These are phyloP conservation scores for Ephialtes manifestator DNA, from an alignment of 2,888 invertebrate species.

Conservation along the genomic window DNA sequence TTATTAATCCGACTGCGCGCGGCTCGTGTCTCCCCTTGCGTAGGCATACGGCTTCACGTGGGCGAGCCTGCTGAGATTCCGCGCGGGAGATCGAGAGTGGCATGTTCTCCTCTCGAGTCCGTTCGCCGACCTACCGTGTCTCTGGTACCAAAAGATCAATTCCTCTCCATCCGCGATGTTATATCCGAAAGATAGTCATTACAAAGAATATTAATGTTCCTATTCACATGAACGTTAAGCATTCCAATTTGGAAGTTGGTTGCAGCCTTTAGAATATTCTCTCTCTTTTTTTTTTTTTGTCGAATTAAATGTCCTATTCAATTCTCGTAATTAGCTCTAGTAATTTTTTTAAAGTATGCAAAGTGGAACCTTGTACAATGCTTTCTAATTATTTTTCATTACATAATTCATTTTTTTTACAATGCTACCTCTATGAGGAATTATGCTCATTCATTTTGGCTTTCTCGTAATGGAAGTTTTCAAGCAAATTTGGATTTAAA, in stretches of 20 bases:
- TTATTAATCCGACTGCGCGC: constrained; percentile 67
- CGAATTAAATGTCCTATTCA: not conserved
- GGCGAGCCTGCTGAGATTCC: constrained; percentile 74
- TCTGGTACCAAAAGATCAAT: constrained; percentile 52
- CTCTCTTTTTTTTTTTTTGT: not conserved
- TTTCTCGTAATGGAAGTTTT: too few species aligned
- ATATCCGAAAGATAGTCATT: constrained; percentile 43
- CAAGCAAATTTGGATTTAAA: too few species aligned
- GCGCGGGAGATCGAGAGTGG: constrained; percentile 71
- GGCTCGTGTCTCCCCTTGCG: constrained; percentile 60
- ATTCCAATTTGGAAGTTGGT: not conserved
- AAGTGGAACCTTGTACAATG: too few species aligned
- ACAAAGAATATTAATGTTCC: constrained; percentile 35
- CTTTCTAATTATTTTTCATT: too few species aligned
- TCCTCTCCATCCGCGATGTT: constrained; percentile 31
- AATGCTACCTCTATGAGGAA: too few species aligned
- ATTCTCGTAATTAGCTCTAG: not conserved
- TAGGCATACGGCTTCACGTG: constrained; percentile 68
- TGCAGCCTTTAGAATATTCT: not conserved
- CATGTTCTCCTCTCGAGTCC: constrained; percentile 70
- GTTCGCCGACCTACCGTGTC: constrained; percentile 58
- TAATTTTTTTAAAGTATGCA: too few species aligned
- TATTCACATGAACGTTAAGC: not conserved
- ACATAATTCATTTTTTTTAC: too few species aligned
- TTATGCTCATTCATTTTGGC: too few species aligned